A percentile compares a stretch with the other conserved stretches of the same genome.
Conservation (phyloP, 2,888 invertebrate genomes). For the Eilema sororculum region DNA sequence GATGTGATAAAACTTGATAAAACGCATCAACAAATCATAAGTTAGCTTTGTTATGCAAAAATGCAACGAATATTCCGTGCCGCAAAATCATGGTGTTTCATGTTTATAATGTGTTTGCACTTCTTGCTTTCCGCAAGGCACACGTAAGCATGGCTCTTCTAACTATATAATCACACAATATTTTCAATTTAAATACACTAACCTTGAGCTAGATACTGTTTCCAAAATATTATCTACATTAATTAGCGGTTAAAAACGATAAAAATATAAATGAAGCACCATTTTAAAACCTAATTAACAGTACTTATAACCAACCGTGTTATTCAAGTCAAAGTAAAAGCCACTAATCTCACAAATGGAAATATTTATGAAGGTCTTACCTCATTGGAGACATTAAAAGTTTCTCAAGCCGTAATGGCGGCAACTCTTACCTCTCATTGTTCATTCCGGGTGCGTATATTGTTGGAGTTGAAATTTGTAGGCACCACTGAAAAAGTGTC, state of each 20-base stretch:
- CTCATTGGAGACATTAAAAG: slow-evolving; percentile 85
- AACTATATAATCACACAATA: slow-evolving; percentile 64
- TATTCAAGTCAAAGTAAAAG: slow-evolving; percentile 73
- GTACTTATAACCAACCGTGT: slow-evolving; percentile 54
- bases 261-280: slow-evolving; percentile 31
- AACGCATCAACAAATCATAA: slow-evolving; percentile 73
- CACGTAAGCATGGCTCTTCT: too few relatives aligned
- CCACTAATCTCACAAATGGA: slow-evolving; percentile 78
- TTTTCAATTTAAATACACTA: slow-evolving; percentile 62
- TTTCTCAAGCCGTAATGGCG: slow-evolving; percentile 79
- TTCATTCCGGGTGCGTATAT: slow-evolving; percentile 85
- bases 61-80: slow-evolving; percentile 83
- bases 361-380: slow-evolving; percentile 79
- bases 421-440: slow-evolving; percentile 80
- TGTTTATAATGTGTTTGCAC: slow-evolving; percentile 79
- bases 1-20: slow-evolving; percentile 71
- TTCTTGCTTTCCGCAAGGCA: slow-evolving; percentile 66
- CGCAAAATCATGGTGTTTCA: slow-evolving; percentile 73
- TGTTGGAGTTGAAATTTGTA: slow-evolving; percentile 85
- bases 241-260: slow-evolving; percentile 42
- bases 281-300: slow-evolving; percentile 64
- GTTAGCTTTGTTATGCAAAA: slow-evolving; percentile 81
- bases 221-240: slow-evolving; percentile 30
- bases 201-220: slow-evolving; percentile 32
- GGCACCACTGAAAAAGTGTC: slow-evolving; percentile 85